Evolutionary conservation across 2,888 invertebrate genomes (phyloP), one percentile per base, ranked within the genome.

Genomic region (Stictocephala bisonia): DNA sequence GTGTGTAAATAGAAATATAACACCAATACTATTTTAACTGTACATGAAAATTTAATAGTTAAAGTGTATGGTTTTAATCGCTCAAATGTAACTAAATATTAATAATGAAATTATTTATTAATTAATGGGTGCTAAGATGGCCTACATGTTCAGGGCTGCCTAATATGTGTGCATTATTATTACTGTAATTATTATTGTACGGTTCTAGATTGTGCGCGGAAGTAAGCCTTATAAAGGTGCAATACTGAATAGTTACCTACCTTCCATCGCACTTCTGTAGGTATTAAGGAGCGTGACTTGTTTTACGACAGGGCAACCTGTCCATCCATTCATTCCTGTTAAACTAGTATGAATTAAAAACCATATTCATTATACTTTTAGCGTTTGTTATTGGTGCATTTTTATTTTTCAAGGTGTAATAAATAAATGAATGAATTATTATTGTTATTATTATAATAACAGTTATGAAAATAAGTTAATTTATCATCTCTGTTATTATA

Each of bases 81-180:
- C 60, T 60, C 60, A 60, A 60, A 29, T 40, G 20, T 60, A 60
- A 40, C 31, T 60, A 20, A n/a, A n/a, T n/a, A n/a, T n/a, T n/a
- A n/a, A n/a, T n/a, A 29, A 15, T 29, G 4, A 31, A 27, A 29
- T 26, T 29, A 56, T 15, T 18, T 60, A 60, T 35, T 22, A 18
- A 31, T 51, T 69, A 6, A 48, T 48, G 44, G 69, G 69, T 69
- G 69, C 69, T 69, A 68, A 26, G 40, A 27, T 44, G 27, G 71
- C 58, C 71, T 58, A 58, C 48, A 60, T 71, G 71, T 71, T 71
- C 71, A 71, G 71, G 64, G 71, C 71, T 71, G 71, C 71, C 71
- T 27, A 29, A 41, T 44, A 71, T 56, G 50, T 60, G 60, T 50
- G 60, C 50, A 71, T 58, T 60, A 50, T 13, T 68, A 50, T 68